Conservation (phyloP, 2,113 vertebrate species). For the Myanophis thanlyinensis region DNA sequence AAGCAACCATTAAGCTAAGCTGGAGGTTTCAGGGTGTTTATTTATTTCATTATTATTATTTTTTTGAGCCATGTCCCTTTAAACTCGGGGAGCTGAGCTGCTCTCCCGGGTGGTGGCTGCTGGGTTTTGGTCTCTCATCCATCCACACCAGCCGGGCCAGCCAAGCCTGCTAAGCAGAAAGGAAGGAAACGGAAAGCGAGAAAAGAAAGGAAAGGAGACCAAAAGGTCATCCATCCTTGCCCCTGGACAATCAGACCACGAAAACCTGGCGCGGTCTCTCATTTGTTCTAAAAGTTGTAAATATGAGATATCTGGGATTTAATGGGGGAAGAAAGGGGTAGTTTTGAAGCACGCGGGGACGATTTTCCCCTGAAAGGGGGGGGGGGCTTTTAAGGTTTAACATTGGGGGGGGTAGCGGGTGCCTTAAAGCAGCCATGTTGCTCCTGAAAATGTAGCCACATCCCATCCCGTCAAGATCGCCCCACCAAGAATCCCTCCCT, state of each 20-base stretch:
- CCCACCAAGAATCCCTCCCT: not conserved
- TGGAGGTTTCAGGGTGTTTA: not conserved
- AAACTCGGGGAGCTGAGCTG: not conserved
- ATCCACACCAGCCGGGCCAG: not conserved
- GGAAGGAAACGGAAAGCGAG: slow-evolving; percentile 10
- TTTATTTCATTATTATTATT: not conserved
- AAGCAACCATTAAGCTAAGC: not conserved
- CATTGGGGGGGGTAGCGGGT: no score
- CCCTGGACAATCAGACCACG: no score
- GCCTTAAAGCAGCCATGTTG: not conserved
- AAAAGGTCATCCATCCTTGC: not conserved
- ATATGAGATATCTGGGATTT: not conserved
- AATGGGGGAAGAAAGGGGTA: not conserved
- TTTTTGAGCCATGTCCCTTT: not conserved
- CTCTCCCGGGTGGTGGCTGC: not conserved
- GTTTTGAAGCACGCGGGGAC: not conserved
- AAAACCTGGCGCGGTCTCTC: not conserved
- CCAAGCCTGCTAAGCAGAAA: slow-evolving; percentile 15
- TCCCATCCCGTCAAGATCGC: not conserved
- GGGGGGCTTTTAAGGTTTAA: not conserved
- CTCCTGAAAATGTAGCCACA: not conserved
- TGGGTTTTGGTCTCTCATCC: not conserved
- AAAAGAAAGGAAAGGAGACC: not conserved
- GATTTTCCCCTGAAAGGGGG: not conserved
- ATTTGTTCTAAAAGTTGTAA: not conserved